Percentiles rank a stretch among this genome's conserved stretches.
Evolutionary conservation across 1,140 invertebrate genomes (phyloP).

Genomic region (Drosophila carrolli): DNA sequence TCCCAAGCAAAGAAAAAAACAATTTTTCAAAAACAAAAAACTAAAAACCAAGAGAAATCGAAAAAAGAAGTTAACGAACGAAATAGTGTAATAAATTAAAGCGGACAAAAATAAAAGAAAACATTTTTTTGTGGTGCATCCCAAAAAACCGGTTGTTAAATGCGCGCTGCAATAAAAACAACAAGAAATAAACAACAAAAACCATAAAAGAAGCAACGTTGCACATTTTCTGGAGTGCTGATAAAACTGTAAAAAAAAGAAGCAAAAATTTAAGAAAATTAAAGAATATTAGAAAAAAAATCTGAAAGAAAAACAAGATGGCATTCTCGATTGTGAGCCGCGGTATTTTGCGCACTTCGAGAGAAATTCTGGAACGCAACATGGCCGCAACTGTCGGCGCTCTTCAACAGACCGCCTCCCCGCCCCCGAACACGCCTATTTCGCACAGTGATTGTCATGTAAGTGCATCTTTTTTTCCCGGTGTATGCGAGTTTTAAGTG

Average conservation of each 20-base stretch:
- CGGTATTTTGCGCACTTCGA: conserved; percentile 78
- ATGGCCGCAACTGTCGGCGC: conserved; percentile 73
- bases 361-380: conserved; percentile 83
- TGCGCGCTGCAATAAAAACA: conserved; percentile 52
- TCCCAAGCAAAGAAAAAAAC: conserved; percentile 21
- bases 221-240: conserved; percentile 29
- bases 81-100: conserved; percentile 10
- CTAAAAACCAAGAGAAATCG: conserved; percentile 8
- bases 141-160: conserved; percentile 56
- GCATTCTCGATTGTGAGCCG: conserved; percentile 78
- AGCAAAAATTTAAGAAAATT: conserved; percentile 5
- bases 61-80: conserved; percentile 29
- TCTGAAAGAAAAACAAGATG: conserved; percentile 56
- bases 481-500: conserved; percentile 16
- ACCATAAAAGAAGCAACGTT: conserved; percentile 30
- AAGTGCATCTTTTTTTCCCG: conserved; percentile 49
- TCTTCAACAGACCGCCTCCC: conserved; percentile 54
- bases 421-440: conserved; percentile 37
- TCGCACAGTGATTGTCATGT: conserved; percentile 64
- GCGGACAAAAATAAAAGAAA: conserved; percentile 8
- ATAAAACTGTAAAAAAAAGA: conserved; percentile 41
- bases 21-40: conserved; percentile 11
- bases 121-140: conserved; percentile 41
- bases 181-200: conserved; percentile 29
- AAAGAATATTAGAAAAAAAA: conserved; percentile 10